Evolutionary conservation across 2,888 invertebrate species (phyloP).

Genomic region (Leptinotarsa peninsularis): DNA sequence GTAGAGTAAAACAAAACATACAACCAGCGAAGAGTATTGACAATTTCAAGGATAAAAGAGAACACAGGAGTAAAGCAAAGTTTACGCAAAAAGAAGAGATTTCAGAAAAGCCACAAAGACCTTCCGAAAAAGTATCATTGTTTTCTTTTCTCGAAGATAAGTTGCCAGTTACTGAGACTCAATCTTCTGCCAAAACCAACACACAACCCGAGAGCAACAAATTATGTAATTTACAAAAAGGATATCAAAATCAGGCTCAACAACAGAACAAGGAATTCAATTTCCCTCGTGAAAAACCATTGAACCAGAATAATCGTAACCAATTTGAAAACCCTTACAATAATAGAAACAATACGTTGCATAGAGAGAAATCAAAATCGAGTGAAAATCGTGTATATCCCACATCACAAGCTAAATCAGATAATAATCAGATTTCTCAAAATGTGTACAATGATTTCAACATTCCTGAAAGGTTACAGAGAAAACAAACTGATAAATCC

Average conservation of each 20-base stretch:
- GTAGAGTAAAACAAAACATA: constrained; percentile 66
- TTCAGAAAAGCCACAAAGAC: constrained; percentile 75
- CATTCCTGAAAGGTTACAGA: background rate
- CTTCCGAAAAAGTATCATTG: constrained; percentile 82
- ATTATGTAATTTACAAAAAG: background rate
- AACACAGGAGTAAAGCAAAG: constrained; percentile 41
- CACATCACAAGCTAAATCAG: background rate
- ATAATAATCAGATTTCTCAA: background rate
- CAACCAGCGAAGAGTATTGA: constrained; percentile 44
- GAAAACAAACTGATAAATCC: constrained; percentile 1
- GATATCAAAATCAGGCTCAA: background rate
- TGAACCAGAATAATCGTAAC: constrained; percentile 23
- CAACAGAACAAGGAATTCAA: constrained; percentile 24
- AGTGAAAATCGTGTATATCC: constrained; percentile 6
- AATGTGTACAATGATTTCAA: background rate
- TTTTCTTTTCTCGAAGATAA: constrained; percentile 88
- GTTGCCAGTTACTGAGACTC: constrained; percentile 68
- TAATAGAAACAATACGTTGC: background rate
- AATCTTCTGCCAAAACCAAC: constrained; percentile 26
- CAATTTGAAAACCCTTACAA: constrained; percentile 33
- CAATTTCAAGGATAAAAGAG: constrained; percentile 9
- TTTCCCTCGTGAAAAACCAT: constrained; percentile 26
- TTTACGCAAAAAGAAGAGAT: constrained; percentile 63
- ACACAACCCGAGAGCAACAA: background rate
- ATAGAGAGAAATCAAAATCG: constrained; percentile 24